Conservation (phyloP, 2,113 vertebrate species). For the Saguinus imperator region DNA sequence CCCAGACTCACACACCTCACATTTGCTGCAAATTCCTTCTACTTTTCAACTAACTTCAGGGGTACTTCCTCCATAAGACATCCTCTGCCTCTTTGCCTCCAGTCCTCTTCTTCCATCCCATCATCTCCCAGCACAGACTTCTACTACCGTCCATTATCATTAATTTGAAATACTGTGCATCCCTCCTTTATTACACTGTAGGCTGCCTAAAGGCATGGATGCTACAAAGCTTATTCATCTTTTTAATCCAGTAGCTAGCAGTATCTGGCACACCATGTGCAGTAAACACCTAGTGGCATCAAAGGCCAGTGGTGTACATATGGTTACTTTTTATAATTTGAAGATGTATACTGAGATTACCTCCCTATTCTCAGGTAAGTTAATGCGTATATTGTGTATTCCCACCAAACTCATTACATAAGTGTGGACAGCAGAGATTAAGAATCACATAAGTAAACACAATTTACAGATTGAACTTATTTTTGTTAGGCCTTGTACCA, state of each 20-base stretch:
- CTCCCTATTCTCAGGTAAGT: slow-evolving; percentile 7
- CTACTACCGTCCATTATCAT: not conserved
- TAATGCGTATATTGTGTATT: not conserved
- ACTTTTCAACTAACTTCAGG: not conserved
- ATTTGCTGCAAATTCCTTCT: not conserved
- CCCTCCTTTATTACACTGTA: not conserved
- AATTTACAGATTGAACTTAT: not conserved
- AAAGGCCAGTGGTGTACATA: slow-evolving; percentile 20
- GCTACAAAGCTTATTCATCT: not conserved
- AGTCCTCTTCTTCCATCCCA: not conserved
- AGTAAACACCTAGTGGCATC: not conserved
- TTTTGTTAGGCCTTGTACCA: not conserved
- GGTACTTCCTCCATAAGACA: not conserved
- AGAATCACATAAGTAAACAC: slow-evolving; percentile 32
- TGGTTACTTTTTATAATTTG: not conserved
- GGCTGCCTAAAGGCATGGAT: not conserved
- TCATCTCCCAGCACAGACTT: not conserved
- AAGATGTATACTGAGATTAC: not conserved
- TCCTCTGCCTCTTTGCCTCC: not conserved
- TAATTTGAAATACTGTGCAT: not conserved
- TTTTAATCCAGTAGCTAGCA: slow-evolving; percentile 19
- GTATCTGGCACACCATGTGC: not conserved
- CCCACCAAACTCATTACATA: not conserved
- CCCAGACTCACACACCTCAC: not conserved
- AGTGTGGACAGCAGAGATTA: not conserved